These are phyloP conservation scores for Leptarthrus brevirostris DNA, from an alignment of 2,888 invertebrate species.

Conservation along the genomic window DNA sequence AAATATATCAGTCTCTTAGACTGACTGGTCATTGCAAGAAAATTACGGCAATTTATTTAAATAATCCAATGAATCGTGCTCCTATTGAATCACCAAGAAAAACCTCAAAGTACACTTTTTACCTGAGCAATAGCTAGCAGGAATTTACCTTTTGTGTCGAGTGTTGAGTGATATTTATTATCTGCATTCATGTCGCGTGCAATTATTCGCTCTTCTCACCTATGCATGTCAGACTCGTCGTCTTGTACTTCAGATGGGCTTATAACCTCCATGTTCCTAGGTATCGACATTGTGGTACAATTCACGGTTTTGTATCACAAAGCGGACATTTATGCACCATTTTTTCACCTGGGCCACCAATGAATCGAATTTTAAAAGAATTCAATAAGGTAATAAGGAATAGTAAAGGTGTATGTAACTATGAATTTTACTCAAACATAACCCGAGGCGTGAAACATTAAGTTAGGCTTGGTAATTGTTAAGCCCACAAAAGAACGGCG, in stretches of 20 bases:
- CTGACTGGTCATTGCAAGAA: constrained; percentile 27
- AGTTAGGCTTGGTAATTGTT: constrained; percentile 8
- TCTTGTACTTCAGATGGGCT: not conserved
- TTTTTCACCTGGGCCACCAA: not conserved
- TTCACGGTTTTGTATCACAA: not conserved
- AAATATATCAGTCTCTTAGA: constrained; percentile 17
- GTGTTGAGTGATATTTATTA: constrained; percentile 12
- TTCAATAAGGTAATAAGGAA: too few species aligned
- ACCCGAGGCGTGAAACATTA: not conserved
- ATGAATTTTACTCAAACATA: not conserved
- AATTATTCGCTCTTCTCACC: not conserved
- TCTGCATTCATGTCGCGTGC: not conserved
- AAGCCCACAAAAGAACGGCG: not conserved
- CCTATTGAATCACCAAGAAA: constrained; percentile 19
- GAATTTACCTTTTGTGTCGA: constrained; percentile 6
- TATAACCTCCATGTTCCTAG: not conserved
- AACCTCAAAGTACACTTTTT: not conserved
- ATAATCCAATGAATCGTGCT: constrained; percentile 15
- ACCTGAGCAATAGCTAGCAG: not conserved
- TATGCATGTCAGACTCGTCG: not conserved
- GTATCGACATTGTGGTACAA: not conserved
- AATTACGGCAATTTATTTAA: constrained; percentile 33
- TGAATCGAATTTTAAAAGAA: not conserved
- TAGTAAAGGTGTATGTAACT: too few species aligned
- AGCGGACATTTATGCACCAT: not conserved